A percentile compares a stretch with the other conserved stretches of the same genome.
Evolutionary conservation across 2,888 invertebrate species (phyloP).

Genomic region (Oscheius sp.): DNA sequence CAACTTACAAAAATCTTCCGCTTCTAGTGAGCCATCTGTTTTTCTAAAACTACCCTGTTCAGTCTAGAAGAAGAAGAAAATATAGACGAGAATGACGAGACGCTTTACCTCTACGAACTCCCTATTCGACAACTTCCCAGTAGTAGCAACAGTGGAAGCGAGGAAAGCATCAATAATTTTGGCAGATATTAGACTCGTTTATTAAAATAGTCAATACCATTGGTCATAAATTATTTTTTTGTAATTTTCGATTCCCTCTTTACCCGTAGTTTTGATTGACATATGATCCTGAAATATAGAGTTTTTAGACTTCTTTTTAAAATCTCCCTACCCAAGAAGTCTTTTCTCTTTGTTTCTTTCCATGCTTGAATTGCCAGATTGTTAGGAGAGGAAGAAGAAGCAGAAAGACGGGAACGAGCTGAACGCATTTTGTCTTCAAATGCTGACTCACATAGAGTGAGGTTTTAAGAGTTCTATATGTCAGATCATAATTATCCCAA

Average conservation of each 20-base stretch:
- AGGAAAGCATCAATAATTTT: no score
- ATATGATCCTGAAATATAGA: no score
- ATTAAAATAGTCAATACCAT: background rate
- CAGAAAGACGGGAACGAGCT: conserved; percentile 10
- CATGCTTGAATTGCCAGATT: background rate
- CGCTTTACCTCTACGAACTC: no score
- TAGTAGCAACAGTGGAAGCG: no score
- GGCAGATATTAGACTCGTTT: background rate
- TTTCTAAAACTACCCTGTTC: no score
- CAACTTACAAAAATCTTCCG: no score
- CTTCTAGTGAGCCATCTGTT: no score
- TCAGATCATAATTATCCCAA: background rate
- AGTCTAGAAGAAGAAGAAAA: no score
- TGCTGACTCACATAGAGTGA: background rate
- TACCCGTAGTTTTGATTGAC: background rate
- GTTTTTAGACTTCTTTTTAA: no score
- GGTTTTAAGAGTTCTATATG: conserved; percentile 2
- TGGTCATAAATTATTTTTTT: background rate
- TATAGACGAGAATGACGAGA: no score
- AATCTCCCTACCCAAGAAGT: no score
- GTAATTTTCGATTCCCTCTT: conserved; percentile 21
- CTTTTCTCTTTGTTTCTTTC: background rate
- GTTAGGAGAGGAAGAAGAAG: conserved; percentile 5
- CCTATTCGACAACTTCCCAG: no score
- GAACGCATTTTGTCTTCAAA: background rate